Percentiles rank a stretch among this genome's conserved stretches.
These are phyloP conservation scores for Volucella inflata DNA, from an alignment of 2,888 invertebrate species.

Conservation along the genomic window DNA sequence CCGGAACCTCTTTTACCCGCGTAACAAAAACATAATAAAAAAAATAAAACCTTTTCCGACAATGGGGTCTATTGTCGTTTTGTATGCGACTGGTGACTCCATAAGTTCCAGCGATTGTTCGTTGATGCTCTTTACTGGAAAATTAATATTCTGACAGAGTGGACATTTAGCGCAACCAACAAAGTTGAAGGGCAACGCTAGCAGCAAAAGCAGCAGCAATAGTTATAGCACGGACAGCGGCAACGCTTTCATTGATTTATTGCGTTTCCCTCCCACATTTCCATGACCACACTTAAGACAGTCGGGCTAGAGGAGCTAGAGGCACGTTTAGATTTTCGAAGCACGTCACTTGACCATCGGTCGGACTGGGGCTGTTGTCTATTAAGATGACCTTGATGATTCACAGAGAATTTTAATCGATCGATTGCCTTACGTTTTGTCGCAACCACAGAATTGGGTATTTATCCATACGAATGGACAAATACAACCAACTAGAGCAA, in stretches of 20 bases:
- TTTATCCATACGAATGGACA: slow-evolving; percentile 30
- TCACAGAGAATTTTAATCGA: slow-evolving; percentile 35
- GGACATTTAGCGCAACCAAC: slow-evolving; percentile 44
- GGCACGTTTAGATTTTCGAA: slow-evolving; percentile 33
- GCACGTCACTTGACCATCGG: slow-evolving; percentile 32
- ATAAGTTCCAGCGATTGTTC: neutral
- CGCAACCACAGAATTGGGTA: slow-evolving; percentile 34
- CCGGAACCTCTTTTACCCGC: neutral
- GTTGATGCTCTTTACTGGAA: slow-evolving; percentile 50
- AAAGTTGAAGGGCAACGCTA: slow-evolving; percentile 47
- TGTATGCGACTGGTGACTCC: slow-evolving; percentile 52
- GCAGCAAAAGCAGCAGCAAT: no score
- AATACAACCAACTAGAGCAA: slow-evolving; percentile 13
- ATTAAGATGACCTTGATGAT: slow-evolving; percentile 61
- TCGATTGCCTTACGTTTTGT: slow-evolving; percentile 30
- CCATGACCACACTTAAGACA: slow-evolving; percentile 18
- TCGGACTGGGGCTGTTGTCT: slow-evolving; percentile 23
- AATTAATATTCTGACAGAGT: slow-evolving; percentile 70
- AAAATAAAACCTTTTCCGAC: slow-evolving; percentile 43
- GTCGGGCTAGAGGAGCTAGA: slow-evolving; percentile 42
- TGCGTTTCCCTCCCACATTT: slow-evolving; percentile 35
- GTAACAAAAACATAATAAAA: slow-evolving; percentile 5
- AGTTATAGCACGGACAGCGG: no score
- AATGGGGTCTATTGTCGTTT: slow-evolving; percentile 37
- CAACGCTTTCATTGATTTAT: slow-evolving; percentile 59